Conservation (phyloP, 35 echinoderm and acorn worm species). For the Eucidaris tribuloides region DNA sequence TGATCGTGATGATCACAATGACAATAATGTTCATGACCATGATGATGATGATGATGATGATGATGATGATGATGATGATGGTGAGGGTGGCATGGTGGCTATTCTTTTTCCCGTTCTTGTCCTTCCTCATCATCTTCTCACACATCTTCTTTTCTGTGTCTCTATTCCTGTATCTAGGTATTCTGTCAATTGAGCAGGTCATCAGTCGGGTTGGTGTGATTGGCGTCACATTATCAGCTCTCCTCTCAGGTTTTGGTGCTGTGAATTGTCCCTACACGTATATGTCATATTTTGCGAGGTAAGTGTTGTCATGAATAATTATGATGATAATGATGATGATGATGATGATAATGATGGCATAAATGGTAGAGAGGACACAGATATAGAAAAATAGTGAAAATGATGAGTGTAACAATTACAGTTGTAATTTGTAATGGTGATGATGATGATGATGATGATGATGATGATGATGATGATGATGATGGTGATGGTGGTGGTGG, state of each 20-base stretch:
- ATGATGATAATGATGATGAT: neutral
- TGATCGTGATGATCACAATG: no score
- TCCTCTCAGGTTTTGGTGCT: conserved; percentile 97
- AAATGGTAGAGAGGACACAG: neutral
- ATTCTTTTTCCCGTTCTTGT: no score
- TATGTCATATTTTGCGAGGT: conserved; percentile 97
- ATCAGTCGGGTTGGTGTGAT: conserved; percentile 97
- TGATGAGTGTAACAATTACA: no score
- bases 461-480: neutral
- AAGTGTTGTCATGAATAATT: neutral
- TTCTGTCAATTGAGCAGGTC: conserved; percentile 93
- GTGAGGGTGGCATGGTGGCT: no score
- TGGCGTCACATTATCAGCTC: conserved; percentile 87
- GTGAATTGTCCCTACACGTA: conserved; percentile 99
- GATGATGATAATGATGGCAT: neutral
- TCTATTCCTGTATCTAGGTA: conserved; percentile 58
- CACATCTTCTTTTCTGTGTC: no score
- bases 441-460: neutral
- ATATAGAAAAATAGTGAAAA: no score
- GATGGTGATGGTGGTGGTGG: neutral
- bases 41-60: no score
- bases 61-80: no score
- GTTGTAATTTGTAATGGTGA: neutral
- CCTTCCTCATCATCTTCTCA: no score
- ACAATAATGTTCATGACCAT: no score